phyloP scores from a whole-genome alignment of 2,888 invertebrate species.

The Tetrapedia diversipes region DNA sequence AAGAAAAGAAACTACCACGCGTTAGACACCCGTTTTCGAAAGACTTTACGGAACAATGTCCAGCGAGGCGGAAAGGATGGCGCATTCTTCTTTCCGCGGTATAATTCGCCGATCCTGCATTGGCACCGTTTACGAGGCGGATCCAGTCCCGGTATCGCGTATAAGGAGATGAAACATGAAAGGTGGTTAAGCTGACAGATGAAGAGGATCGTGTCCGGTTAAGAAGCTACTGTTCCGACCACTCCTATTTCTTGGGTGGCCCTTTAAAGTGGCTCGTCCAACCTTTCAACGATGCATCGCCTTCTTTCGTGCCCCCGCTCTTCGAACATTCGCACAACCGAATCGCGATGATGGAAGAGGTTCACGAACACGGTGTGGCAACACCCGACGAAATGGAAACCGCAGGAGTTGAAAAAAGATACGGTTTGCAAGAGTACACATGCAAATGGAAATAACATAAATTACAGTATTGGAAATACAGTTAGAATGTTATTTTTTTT shows the following conservation, averaged over 20 bases:
- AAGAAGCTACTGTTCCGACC: constrained; percentile 73
- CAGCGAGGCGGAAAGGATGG: constrained; percentile 45
- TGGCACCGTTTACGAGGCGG: constrained; percentile 48
- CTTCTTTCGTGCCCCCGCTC: not conserved
- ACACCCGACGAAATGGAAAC: not conserved
- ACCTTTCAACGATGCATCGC: constrained; percentile 58
- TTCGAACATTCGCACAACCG: constrained; percentile 25
- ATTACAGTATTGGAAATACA: too few relatives aligned
- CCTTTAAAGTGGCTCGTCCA: constrained; percentile 61
- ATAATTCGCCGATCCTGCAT: constrained; percentile 44
- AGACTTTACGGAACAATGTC: constrained; percentile 14
- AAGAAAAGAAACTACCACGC: not conserved
- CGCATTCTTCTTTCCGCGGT: constrained; percentile 33
- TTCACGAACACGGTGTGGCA: constrained; percentile 3
- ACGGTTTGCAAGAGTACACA: too few relatives aligned
- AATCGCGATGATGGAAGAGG: constrained; percentile 19
- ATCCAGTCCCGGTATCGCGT: constrained; percentile 54
- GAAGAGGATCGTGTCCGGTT: constrained; percentile 73
- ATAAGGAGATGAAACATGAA: constrained; percentile 77
- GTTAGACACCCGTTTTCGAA: not conserved
- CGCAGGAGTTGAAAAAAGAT: not conserved
- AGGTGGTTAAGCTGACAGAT: constrained; percentile 76
- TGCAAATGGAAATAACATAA: not conserved
- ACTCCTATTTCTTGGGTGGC: constrained; percentile 74
- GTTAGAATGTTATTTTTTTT: too few relatives aligned